Base-by-base conservation (phyloP, 64 coral and sea anemone species). In the Pocillopora verrucosa region DNA sequence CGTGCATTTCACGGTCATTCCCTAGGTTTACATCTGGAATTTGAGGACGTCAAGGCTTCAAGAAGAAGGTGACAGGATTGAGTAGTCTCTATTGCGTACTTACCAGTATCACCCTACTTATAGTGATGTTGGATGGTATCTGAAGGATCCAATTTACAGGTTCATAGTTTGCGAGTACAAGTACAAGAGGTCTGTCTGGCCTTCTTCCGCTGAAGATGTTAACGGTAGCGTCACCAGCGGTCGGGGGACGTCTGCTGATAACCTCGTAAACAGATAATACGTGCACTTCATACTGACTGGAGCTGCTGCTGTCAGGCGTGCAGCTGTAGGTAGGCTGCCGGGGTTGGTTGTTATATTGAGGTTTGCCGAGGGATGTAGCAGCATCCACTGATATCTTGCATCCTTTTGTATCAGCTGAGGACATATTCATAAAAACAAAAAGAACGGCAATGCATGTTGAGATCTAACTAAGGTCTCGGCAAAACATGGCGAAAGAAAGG, bases 121-220 rank as follows among this genome's bases (percentile, higher is more conserved):
- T 76, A 15, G 74, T 37, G 3, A 76, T 76, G 13, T 17, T 13
- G 14, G 74, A 34, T 36, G 74, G 34, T 45, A 76, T 16, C 2
- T 76, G 13, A 35, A 76, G 74, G 37, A 76, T 76, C 74, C 74
- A 76, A 4, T 76, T 76, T 15, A 76, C 14, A 37, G 74, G 74
- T 45, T 76, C 74, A 13, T 76, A 38, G 74, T 11, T 76, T 13
- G 13, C 74, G 41, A 76, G 74, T 15, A 76, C 74, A 36, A 76
- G 74, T 37, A 76, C 24, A 17, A 76, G 2, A 36, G 74, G 74
- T 38, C 14, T 51, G 34, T 36, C 12, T 76, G 74, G 41, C 74
- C 14, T 45, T 0, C 74, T 35, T 0, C 74, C 3, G 16, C 74
- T 76, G 74, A 76, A 0, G 0, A 76, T 76, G 15, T 76, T 76